Evolutionary conservation across 2,113 vertebrate genomes (phyloP), one percentile per base, ranked within the genome.

Genomic region (Tauraco erythrolophus): DNA sequence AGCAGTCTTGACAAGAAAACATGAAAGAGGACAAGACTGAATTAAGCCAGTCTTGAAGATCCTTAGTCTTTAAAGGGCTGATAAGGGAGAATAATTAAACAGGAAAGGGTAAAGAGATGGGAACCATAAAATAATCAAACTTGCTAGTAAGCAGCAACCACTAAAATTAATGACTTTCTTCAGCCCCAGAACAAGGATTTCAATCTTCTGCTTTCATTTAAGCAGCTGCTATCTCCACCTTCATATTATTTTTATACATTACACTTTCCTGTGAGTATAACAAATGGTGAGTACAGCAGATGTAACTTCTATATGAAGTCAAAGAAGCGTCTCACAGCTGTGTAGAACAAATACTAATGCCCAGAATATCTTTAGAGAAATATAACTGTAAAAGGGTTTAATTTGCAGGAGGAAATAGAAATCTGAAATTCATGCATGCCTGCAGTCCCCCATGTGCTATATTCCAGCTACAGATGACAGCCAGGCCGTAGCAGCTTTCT

Each of bases 391-490:
- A 87, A 89, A 85, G 57, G 39, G 27, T 89, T 92, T 95, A 71
- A 87, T 96, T 94, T 92, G 41, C 87, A 65, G 87, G 69, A 79
- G 75, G 87, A 94, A 96, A 96, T 78, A 89, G 92, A 92, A 93
- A 91, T 88, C 57, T 61, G 65, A 76, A 93, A 93, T 93, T 91
- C 33, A 61, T 45, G 86, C 57, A 37, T 82, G 65, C 53, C 39
- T 94, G 57, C 61, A 79, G 58, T 76, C 65, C 35, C 81, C 12
- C 9, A 11, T 39, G n/a, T 82, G 45, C 74, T 82, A 5, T 84
- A 84, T 82, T 95, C 62, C 66, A 84, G 41, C 62, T 84, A 43
- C 70, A 80, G 82, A 72, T 93, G 88, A 82, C 75, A 82, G 48
- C 35, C 79, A 66, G 79, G 23, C 62, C 30, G 19, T 10, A 72